Percentiles rank a stretch among this genome's conserved stretches.
Conservation (phyloP, 2,888 invertebrate species). For the Metopia argyrocephala region DNA sequence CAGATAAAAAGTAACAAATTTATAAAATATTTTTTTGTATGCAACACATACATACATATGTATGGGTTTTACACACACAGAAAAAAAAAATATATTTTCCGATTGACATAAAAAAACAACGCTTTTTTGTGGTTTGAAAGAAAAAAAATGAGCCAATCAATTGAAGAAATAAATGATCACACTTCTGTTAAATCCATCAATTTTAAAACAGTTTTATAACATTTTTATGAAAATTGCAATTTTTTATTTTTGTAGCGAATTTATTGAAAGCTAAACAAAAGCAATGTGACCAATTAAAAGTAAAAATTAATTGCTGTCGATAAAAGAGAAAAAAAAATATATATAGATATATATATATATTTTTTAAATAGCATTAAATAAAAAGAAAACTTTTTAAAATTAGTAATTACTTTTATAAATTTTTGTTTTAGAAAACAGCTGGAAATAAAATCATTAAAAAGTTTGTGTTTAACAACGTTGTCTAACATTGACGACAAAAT, state of each 20-base stretch:
- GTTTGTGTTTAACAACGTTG: too few species aligned
- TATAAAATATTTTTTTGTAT: slow-evolving; percentile 9
- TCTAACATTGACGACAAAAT: too few species aligned
- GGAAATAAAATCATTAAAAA: too few species aligned
- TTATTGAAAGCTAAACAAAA: too few species aligned
- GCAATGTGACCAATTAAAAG: not conserved
- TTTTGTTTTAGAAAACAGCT: too few species aligned
- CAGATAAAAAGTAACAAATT: not conserved
- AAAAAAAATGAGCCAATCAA: slow-evolving; percentile 4
- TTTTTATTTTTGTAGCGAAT: not conserved
- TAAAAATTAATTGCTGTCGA: not conserved
- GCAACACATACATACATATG: too few species aligned
- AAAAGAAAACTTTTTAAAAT: not conserved
- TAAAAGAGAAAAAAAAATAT: not conserved
- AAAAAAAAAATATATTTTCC: slow-evolving; percentile 20
- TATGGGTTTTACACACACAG: not conserved
- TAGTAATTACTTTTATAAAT: too few species aligned
- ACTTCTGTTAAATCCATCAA: not conserved
- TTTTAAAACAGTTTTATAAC: not conserved
- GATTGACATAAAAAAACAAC: slow-evolving; percentile 15
- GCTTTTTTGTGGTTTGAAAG: not conserved
- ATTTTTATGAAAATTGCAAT: not conserved
- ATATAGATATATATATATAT: too few species aligned
- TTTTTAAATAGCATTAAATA: too few species aligned
- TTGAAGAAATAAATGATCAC: not conserved